These are phyloP conservation scores for Anoplopoma fimbria DNA, from an alignment of 2,113 vertebrate genomes.

Conservation along the genomic window DNA sequence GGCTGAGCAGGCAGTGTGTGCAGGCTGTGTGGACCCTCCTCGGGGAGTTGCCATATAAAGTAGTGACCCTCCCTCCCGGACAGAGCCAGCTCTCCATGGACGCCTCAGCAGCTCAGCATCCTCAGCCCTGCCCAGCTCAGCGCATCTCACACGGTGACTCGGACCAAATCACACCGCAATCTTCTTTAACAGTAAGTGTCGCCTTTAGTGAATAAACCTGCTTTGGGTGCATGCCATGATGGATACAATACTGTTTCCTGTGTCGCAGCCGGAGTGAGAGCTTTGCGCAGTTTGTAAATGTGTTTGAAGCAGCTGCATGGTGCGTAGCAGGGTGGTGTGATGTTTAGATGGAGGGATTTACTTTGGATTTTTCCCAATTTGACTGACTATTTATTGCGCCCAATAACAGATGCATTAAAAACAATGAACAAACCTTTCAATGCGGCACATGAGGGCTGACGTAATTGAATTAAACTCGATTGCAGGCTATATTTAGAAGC, in stretches of 20 bases:
- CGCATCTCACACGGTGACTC: conserved; percentile 52
- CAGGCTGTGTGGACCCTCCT: conserved; percentile 44
- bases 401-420: background rate
- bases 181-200: conserved; percentile 65
- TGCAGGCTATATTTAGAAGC: conserved; percentile 37
- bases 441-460: conserved; percentile 56
- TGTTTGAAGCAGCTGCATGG: conserved; percentile 28
- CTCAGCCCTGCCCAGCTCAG: conserved; percentile 70
- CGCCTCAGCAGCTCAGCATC: conserved; percentile 79
- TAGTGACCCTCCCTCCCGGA: conserved; percentile 65
- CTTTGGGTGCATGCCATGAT: conserved; percentile 12
- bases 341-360: conserved; percentile 1
- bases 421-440: background rate
- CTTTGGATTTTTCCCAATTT: background rate
- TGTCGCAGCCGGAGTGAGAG: conserved; percentile 30
- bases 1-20: too few species aligned
- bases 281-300: conserved; percentile 31
- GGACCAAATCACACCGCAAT: conserved; percentile 43
- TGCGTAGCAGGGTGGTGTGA: background rate
- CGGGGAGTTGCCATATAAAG: conserved; percentile 74
- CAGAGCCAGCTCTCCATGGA: conserved; percentile 77
- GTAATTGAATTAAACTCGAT: conserved; percentile 50
- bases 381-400: background rate
- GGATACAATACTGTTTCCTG: background rate
- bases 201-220: background rate